Evolutionary conservation across 2,888 invertebrate species (phyloP).

Genomic region (Didymodactylos carnosus): DNA sequence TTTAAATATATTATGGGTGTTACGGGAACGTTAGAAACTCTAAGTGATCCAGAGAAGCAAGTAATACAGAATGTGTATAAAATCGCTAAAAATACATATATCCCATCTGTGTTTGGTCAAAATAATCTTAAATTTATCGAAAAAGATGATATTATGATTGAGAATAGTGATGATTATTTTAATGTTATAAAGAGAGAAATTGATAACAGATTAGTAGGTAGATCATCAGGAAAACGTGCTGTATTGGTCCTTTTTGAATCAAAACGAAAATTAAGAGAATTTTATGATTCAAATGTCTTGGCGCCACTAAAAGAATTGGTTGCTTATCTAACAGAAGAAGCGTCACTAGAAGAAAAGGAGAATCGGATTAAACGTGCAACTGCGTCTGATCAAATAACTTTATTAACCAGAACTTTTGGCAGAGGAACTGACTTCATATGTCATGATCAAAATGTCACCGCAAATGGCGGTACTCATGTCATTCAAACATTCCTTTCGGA

Average conservation of each 20-base stretch:
- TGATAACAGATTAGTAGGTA: neutral
- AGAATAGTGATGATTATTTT: neutral
- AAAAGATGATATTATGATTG: neutral
- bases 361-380: neutral
- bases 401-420: neutral
- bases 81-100: no score
- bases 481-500: conserved; percentile 2
- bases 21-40: no score
- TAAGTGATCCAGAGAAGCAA: no score
- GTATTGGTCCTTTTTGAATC: neutral
- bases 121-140: neutral
- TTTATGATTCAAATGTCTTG: neutral
- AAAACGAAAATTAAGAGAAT: neutral
- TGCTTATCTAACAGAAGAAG: neutral
- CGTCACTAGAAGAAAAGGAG: neutral
- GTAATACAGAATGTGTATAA: no score
- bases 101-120: neutral
- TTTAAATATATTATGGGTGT: no score
- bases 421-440: conserved; percentile 1
- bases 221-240: no score
- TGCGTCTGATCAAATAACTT: neutral
- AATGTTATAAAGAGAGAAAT: neutral
- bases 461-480: neutral
- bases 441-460: neutral
- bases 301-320: neutral